Conservation (phyloP, 2,797 vertebrate species). For the Adelosebastes latens region DNA sequence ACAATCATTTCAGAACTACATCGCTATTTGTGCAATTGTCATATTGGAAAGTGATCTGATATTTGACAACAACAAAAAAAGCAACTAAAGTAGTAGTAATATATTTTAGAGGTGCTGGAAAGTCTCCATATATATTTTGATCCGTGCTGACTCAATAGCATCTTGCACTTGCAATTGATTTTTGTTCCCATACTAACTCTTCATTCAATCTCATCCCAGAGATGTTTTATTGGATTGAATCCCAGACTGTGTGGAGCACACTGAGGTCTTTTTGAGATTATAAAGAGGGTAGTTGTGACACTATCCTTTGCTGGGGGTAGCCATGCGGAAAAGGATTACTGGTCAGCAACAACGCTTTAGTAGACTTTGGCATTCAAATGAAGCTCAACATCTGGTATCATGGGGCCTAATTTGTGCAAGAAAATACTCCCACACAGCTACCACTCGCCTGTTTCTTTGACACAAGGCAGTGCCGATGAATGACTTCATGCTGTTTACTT, state of each 20-base stretch:
- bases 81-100: neutral
- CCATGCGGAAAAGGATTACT: neutral
- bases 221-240: neutral
- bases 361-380: conserved; percentile 29
- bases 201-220: neutral
- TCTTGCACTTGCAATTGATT: neutral
- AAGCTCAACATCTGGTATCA: conserved; percentile 40
- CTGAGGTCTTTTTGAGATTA: neutral
- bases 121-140: neutral
- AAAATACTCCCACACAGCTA: conserved; percentile 45
- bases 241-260: neutral
- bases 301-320: conserved; percentile 13
- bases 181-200: neutral
- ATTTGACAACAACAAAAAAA: neutral
- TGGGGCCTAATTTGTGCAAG: conserved; percentile 53
- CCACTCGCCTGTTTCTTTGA: conserved; percentile 8
- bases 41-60: too few species aligned
- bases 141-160: neutral
- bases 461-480: conserved; percentile 12
- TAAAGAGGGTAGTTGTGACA: neutral
- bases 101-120: neutral
- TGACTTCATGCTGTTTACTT: conserved; percentile 22
- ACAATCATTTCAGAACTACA: neutral
- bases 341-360: conserved; percentile 15
- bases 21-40: neutral